Evolutionary conservation across 2,113 vertebrate genomes (phyloP).

Genomic region (Zapus hudsonius): DNA sequence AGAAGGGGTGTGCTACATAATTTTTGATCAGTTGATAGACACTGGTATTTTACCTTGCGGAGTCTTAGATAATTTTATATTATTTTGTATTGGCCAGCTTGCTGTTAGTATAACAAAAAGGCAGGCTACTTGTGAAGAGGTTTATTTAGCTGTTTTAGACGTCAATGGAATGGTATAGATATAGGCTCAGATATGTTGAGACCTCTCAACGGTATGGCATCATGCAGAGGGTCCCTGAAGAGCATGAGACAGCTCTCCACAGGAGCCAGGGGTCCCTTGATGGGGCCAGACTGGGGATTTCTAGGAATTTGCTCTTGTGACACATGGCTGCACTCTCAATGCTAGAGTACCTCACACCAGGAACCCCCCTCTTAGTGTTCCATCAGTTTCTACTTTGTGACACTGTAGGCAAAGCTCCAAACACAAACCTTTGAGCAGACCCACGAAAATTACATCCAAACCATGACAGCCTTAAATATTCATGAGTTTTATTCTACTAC

Average conservation of each 20-base stretch:
- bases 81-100: background rate
- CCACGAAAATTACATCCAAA: background rate
- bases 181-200: background rate
- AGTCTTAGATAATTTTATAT: background rate
- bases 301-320: background rate
- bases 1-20: background rate
- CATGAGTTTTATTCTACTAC: background rate
- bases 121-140: background rate
- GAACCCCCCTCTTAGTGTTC: background rate
- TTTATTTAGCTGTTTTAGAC: background rate
- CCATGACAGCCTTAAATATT: background rate
- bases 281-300: background rate
- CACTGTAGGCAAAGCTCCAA: background rate
- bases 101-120: background rate
- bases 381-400: background rate
- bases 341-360: background rate
- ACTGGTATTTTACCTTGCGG: background rate
- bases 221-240: background rate
- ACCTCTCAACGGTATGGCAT: background rate
- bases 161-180: background rate
- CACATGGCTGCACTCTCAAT: background rate
- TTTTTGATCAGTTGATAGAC: background rate
- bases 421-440: background rate
- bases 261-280: background rate
- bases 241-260: background rate